These are phyloP conservation scores for Sterrhoptilus dennistouni DNA, from an alignment of 2,113 vertebrate genomes.

Conservation along the genomic window DNA sequence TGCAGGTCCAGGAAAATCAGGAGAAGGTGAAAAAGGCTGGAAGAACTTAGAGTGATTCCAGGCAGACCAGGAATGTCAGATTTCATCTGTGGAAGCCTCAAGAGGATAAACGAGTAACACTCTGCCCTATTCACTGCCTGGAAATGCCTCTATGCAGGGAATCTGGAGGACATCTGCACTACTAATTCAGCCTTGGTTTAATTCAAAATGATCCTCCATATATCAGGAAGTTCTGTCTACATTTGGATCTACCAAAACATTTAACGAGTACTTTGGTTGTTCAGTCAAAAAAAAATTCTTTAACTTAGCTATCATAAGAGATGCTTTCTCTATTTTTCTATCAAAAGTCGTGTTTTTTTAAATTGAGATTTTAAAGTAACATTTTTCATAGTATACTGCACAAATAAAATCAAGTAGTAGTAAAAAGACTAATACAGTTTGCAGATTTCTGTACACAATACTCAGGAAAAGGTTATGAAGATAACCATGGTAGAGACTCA, in stretches of 20 bases:
- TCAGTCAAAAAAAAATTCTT: neutral
- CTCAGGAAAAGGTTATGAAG: neutral
- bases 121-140: neutral
- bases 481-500: neutral
- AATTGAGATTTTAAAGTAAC: neutral
- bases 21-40: neutral
- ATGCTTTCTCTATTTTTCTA: neutral
- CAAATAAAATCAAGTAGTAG: neutral
- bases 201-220: fast-evolving
- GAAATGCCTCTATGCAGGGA: neutral
- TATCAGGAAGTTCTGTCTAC: neutral
- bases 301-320: neutral
- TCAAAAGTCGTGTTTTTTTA: fast-evolving
- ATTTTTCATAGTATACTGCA: neutral
- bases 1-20: neutral
- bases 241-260: neutral
- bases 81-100: neutral
- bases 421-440: neutral
- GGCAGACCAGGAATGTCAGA: neutral
- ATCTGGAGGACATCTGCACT: neutral
- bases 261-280: neutral
- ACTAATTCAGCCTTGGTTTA: neutral
- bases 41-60: neutral
- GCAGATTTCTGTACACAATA: neutral
- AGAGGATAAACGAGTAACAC: neutral